Evolutionary conservation across 2,797 vertebrate genomes (phyloP), one percentile per base, ranked within the genome.

Genomic region (Macropus fuliginosus): DNA sequence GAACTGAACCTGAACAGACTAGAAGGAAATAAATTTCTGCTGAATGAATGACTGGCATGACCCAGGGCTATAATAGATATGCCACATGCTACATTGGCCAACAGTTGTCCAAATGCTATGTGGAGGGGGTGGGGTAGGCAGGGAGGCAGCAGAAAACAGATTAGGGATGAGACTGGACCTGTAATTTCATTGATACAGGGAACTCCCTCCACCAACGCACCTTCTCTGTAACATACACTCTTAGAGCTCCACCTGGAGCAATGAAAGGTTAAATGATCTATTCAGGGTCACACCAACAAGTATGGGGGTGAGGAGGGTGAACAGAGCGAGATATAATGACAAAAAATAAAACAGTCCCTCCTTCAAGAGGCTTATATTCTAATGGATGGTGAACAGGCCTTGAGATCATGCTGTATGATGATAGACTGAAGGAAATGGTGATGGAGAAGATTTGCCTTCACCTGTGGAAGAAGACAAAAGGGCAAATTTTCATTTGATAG

Each of bases 51-150:
- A 81, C 50, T 87, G 40, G n/a, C 10, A 11, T 27, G 40, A 46
- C 24, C 21, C 1, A 1, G 40, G 24, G 31, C 40, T 46, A 28
- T 27, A 87, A 46, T 2, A 14, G 40, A 21, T 27, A 46, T 87
- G 24, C 11, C 66, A 24, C 4, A 1, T 81, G 66, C 5, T n/a
- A 62, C 4, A 34, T 14, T 62, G 31, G 29, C 31, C 59, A 62
- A 74, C 34, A n/a, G 5, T n/a, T 14, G 34, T 14, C 31, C 31
- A 66, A 66, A 14, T 66, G 59, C 59, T 66, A n/a, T 34, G 31
- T 11, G 62, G 62, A 5, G 14, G 5, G 18, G 5, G 5, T 0
- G 1, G n/a, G 18, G 8, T 0, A 9, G 66, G 16, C 6, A 40
- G 18, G 66, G n/a, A 0, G 18, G 40, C n/a, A 40, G 66, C n/a